These are phyloP conservation scores for Melanotaenia pygmaea DNA, from an alignment of 2,797 vertebrate genomes.

Conservation along the genomic window DNA sequence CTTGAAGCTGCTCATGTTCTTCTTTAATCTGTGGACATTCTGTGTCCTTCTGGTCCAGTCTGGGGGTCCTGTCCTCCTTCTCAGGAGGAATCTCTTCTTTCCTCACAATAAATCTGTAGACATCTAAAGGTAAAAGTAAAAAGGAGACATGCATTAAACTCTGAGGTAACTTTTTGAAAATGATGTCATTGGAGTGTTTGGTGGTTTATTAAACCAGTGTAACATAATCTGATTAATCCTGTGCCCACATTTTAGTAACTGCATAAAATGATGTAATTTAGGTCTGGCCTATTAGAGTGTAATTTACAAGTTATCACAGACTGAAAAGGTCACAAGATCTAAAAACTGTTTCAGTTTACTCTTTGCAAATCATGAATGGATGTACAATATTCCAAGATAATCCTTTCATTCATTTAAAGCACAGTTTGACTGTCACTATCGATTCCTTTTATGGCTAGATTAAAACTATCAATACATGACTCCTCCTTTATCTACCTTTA, in stretches of 20 bases:
- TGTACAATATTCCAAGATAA: not conserved
- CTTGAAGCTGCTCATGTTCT: slow-evolving; percentile 8
- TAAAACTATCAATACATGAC: not conserved
- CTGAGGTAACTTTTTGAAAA: not conserved
- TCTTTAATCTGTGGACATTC: not conserved
- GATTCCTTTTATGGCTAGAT: not conserved
- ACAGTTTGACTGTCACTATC: not conserved
- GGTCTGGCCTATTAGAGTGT: not conserved
- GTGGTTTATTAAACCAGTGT: too few relatives aligned
- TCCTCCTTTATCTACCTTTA: too few relatives aligned
- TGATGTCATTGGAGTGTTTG: not conserved
- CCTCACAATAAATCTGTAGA: not conserved
- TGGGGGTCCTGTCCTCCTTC: not conserved
- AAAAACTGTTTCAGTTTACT: not conserved
- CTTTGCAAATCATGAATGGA: too few relatives aligned
- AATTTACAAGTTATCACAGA: not conserved
- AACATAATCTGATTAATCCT: too few relatives aligned
- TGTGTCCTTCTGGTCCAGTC: not conserved
- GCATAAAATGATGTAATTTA: not conserved
- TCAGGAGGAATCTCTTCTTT: not conserved
- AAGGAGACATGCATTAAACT: not conserved
- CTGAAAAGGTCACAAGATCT: not conserved
- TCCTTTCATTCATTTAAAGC: not conserved
- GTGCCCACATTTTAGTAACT: not conserved
- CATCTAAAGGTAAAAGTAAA: not conserved